A percentile compares a stretch with the other conserved stretches of the same genome.
These are phyloP conservation scores for Rhysida immarginata DNA, from an alignment of 1,140 invertebrate genomes.

Conservation along the genomic window DNA sequence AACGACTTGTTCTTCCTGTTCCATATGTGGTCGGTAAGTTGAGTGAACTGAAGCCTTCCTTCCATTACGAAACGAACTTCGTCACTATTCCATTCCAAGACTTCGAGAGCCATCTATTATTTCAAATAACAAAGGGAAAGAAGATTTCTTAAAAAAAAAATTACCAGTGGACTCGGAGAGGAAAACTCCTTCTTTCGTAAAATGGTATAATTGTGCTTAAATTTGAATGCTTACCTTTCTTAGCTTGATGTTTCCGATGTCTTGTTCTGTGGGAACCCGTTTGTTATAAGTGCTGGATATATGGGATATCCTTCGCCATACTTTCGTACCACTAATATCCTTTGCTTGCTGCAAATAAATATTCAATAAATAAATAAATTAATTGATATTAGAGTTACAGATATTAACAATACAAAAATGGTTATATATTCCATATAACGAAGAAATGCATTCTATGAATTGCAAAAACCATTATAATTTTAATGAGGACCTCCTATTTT, in stretches of 20 bases:
- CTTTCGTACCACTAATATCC: conserved; percentile 65
- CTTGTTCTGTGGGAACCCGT: conserved; percentile 53
- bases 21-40: conserved; percentile 79
- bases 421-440: too few relatives aligned
- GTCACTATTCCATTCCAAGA: conserved; percentile 74
- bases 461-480: too few relatives aligned
- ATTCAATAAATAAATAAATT: too few relatives aligned
- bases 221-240: conserved; percentile 47
- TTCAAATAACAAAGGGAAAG: conserved; percentile 2
- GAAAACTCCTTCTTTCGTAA: too few relatives aligned
- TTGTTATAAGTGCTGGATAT: conserved; percentile 44
- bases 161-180: too few relatives aligned
- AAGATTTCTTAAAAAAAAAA: background rate
- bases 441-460: too few relatives aligned
- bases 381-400: too few relatives aligned
- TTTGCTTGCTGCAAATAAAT: conserved; percentile 50
- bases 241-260: conserved; percentile 71
- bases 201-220: too few relatives aligned
- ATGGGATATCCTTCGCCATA: conserved; percentile 76
- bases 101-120: conserved; percentile 65
- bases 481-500: too few relatives aligned
- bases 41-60: conserved; percentile 66
- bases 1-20: conserved; percentile 60
- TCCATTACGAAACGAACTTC: conserved; percentile 76
- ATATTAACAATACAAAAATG: too few relatives aligned